Conservation (phyloP, 2,888 invertebrate genomes). For the Onchidella celtica region DNA sequence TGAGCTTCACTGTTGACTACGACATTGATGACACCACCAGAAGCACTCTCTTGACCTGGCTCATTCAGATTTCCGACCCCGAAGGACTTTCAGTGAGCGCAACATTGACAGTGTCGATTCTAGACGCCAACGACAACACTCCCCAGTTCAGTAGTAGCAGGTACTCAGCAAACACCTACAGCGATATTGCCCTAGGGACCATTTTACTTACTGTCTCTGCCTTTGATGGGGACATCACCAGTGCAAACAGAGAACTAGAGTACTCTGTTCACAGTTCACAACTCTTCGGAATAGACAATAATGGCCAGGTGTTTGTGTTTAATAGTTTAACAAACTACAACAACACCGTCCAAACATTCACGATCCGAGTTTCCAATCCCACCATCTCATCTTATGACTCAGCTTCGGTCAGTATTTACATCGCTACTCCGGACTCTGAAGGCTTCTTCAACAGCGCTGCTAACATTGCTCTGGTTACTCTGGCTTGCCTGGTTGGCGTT, state of each 20-base stretch:
- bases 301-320: constrained; percentile 1
- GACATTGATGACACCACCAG: constrained; percentile 21
- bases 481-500: neutral
- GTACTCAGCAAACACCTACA: neutral
- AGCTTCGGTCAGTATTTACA: neutral
- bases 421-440: neutral
- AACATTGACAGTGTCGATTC: constrained; percentile 36
- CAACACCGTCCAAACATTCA: neutral
- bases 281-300: neutral
- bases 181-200: neutral
- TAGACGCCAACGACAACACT: constrained; percentile 34
- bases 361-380: constrained; percentile 2
- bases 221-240: constrained; percentile 16
- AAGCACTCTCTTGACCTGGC: neutral
- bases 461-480: constrained; percentile 37
- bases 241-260: neutral
- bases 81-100: constrained; percentile 27
- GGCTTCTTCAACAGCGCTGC: constrained; percentile 35
- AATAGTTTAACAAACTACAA: neutral
- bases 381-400: neutral
- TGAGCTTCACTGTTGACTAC: constrained; percentile 3
- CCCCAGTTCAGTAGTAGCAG: neutral
- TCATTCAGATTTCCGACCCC: constrained; percentile 1
- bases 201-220: neutral
- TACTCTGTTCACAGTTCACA: neutral